These are phyloP conservation scores for Cyprinella venusta DNA, from an alignment of 2,797 vertebrate genomes.

Conservation along the genomic window DNA sequence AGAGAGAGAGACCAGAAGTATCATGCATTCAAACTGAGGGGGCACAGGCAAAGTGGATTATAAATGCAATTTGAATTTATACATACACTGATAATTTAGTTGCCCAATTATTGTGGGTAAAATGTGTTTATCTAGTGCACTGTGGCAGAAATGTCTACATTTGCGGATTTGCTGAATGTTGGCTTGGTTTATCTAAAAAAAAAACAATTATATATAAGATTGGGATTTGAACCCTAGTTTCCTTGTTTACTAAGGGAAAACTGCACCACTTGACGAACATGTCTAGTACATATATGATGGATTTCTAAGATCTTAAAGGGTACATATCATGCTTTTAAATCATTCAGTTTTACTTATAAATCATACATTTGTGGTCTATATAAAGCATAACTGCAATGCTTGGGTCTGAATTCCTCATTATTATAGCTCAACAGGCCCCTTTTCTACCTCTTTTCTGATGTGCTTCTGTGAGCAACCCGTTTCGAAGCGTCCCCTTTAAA, in stretches of 20 bases:
- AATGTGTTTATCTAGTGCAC: constrained; percentile 4
- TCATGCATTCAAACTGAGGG: constrained; percentile 14
- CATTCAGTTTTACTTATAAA: too few relatives aligned
- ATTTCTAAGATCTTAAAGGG: background rate
- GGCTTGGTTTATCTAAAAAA: constrained; percentile 1
- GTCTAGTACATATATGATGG: background rate
- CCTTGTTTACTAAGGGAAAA: background rate
- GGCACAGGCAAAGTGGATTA: constrained; percentile 23
- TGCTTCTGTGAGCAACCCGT: too few relatives aligned
- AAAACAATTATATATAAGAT: too few relatives aligned
- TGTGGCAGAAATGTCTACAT: constrained; percentile 17
- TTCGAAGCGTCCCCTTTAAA: too few relatives aligned
- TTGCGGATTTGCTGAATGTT: background rate
- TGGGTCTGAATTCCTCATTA: too few relatives aligned
- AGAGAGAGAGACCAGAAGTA: constrained; percentile 57
- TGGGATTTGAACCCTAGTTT: background rate
- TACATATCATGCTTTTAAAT: too few relatives aligned
- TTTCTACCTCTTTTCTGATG: too few relatives aligned
- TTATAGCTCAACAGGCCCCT: too few relatives aligned
- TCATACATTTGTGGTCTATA: too few relatives aligned
- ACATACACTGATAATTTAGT: background rate
- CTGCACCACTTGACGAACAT: background rate
- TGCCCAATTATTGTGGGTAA: background rate
- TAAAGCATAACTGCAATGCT: too few relatives aligned
- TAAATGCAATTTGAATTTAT: constrained; percentile 5